These are phyloP conservation scores for Pseudomugil tenellus DNA, from an alignment of 2,797 vertebrate genomes.

Conservation along the genomic window DNA sequence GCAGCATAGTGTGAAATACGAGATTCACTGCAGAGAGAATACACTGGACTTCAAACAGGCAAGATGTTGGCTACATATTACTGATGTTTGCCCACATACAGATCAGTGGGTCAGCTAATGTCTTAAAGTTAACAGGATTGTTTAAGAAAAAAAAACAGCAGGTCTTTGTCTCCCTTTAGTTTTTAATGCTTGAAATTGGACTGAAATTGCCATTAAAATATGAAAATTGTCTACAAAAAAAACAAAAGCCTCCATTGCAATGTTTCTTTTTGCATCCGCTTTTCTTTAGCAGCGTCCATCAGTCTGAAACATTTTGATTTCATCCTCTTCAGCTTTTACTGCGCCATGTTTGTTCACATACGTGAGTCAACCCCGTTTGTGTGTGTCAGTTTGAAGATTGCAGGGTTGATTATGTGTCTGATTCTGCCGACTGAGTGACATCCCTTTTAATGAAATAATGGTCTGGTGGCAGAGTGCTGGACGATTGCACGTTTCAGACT, in stretches of 20 bases:
- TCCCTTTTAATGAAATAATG: conserved; percentile 84
- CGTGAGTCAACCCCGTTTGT: conserved; percentile 23
- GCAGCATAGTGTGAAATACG: too few species aligned
- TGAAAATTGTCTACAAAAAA: conserved; percentile 26
- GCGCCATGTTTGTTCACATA: conserved; percentile 28
- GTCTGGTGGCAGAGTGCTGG: conserved; percentile 68
- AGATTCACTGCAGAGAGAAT: conserved; percentile 1
- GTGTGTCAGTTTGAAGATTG: conserved; percentile 52
- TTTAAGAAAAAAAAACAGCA: conserved; percentile 11
- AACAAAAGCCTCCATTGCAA: conserved; percentile 2
- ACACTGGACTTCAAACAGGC: conserved; percentile 1
- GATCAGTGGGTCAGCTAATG: conserved; percentile 12
- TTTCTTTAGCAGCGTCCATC: conserved; percentile 39
- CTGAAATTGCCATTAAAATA: conserved; percentile 13
- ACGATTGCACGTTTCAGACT: conserved; percentile 78
- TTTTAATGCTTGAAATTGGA: conserved; percentile 9
- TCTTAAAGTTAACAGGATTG: conserved; percentile 12
- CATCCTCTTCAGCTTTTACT: conserved; percentile 31
- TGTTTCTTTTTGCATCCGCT: conserved; percentile 19
- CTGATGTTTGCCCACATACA: conserved; percentile 3
- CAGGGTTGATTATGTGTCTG: conserved; percentile 75
- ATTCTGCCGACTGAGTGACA: conserved; percentile 74
- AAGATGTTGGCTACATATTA: neutral
- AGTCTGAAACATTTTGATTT: conserved; percentile 57
- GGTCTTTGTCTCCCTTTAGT: conserved; percentile 6